A percentile compares a stretch with the other conserved stretches of the same genome.
Evolutionary conservation across 2,113 vertebrate species (phyloP).

Genomic region (Sapajus apella): DNA sequence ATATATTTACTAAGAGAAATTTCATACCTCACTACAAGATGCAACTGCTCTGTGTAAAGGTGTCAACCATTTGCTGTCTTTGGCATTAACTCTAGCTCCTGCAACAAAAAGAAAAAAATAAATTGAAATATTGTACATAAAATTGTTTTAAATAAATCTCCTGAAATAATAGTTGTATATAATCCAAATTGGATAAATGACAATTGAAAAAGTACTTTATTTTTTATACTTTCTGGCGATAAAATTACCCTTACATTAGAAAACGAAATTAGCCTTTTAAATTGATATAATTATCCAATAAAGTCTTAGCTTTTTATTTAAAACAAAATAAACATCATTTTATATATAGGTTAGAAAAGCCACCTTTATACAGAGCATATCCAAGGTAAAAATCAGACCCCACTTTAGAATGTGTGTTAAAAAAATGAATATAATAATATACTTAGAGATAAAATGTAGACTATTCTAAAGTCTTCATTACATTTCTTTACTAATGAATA

Average conservation of each 20-base stretch:
- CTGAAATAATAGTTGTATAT: constrained; percentile 42
- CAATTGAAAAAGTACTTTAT: constrained; percentile 41
- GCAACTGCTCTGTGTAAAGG: constrained; percentile 99
- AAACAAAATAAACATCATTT: constrained; percentile 51
- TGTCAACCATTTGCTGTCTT: constrained; percentile 99
- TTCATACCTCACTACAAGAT: constrained; percentile 97
- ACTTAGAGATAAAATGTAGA: constrained; percentile 3
- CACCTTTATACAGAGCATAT: constrained; percentile 79
- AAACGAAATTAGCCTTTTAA: constrained; percentile 56
- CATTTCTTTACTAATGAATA: constrained; percentile 60
- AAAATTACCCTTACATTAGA: constrained; percentile 54
- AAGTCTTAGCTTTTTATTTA: constrained; percentile 39
- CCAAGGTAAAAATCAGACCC: constrained; percentile 38
- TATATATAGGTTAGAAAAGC: constrained; percentile 52
- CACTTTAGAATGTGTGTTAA: constrained; percentile 30
- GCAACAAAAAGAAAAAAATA: constrained; percentile 81
- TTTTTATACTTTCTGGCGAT: constrained; percentile 53
- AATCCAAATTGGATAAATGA: constrained; percentile 56
- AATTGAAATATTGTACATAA: constrained; percentile 64
- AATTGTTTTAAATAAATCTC: constrained; percentile 67
- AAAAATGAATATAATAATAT: constrained; percentile 5
- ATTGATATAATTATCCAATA: constrained; percentile 40
- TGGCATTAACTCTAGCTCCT: constrained; percentile 99
- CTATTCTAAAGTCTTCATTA: not conserved
- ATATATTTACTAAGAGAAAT: constrained; percentile 62